A percentile compares a stretch with the other conserved stretches of the same genome.
Evolutionary conservation across 2,797 vertebrate species (phyloP).

Genomic region (Eurystomus glaucurus): DNA sequence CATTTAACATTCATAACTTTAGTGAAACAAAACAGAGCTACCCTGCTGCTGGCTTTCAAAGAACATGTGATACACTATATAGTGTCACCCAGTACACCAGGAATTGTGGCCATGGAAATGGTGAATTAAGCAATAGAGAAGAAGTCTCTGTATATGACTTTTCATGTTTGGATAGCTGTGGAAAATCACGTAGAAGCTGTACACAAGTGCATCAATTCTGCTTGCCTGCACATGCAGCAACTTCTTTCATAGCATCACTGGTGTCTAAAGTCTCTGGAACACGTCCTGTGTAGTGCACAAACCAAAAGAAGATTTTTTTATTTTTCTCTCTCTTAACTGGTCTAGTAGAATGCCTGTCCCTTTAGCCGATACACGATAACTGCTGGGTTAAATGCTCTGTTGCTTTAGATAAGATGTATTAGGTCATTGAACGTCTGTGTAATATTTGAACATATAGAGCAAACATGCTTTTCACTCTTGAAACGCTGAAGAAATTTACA

Average conservation of each 20-base stretch:
- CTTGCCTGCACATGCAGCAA: background rate
- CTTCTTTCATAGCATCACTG: background rate
- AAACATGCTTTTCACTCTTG: background rate
- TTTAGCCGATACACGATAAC: background rate
- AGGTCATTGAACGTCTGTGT: background rate
- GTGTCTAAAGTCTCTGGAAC: background rate
- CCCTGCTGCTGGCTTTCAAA: background rate
- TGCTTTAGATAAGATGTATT: background rate
- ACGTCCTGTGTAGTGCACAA: background rate
- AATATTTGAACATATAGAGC: background rate
- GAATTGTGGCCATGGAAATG: background rate
- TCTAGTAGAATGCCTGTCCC: background rate
- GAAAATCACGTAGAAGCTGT: background rate
- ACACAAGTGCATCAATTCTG: background rate
- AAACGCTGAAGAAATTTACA: background rate
- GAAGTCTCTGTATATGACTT: background rate
- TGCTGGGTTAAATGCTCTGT: background rate
- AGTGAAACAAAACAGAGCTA: background rate
- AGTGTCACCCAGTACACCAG: background rate
- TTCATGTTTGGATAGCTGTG: background rate
- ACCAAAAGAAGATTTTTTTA: background rate
- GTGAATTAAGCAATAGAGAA: constrained; percentile 29
- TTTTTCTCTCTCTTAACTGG: background rate
- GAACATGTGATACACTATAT: background rate
- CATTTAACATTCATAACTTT: background rate